phyloP scores from a whole-genome alignment of 2,113 vertebrate genomes.

The Bos taurus region ARS-UCD2.0 NC_037343.1:34246501-34247000 shows the following conservation, averaged over 20 bases:
- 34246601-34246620: background rate
- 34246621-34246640: background rate
- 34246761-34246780: background rate
- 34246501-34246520: background rate
- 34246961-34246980: background rate
- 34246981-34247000: background rate
- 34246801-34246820: background rate
- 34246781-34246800: background rate
- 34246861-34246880: background rate
- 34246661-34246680: background rate
- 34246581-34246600: background rate
- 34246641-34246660: background rate
- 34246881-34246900: background rate
- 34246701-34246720: background rate
- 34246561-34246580: background rate
- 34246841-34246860: background rate
- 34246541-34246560: background rate
- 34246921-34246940: background rate
- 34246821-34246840: background rate
- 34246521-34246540: background rate
- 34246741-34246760: background rate
- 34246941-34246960: background rate
- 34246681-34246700: background rate
- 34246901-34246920: background rate
- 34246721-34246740: background rate